Evolutionary conservation across 2,888 invertebrate species (phyloP), one percentile per base, ranked within the genome.

Genomic region (Gibbula magus): DNA sequence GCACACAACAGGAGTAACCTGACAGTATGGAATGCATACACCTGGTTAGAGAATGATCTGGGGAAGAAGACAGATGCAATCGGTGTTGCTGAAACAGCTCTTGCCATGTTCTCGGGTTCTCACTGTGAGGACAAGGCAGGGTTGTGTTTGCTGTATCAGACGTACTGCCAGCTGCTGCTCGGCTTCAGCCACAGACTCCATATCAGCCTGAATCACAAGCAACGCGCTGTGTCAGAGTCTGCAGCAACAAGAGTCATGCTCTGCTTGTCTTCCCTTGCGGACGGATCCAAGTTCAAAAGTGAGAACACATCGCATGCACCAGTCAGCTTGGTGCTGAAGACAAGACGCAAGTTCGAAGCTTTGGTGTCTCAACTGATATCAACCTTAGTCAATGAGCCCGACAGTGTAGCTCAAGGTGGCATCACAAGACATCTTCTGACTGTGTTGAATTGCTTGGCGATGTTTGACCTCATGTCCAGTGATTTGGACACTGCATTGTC

Each of bases 1-100:
- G 87, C 85, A 18, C 86, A 88, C 20, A 91, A 91, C 81, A 84
- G 93, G n/a, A 92, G 91, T 79, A 90, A 92, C 79, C 83, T 93
- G 66, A 61, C 85, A 20, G 61, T 93, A 32, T 93, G 93, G 92
- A 84, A 85, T 67, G 86, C 85, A 13, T 93, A 92, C 80, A 90
- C 90, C 29, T 81, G 87, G 52, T 80, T 92, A 56, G 91, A 92
- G 81, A 86, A 85, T 84, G 77, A 80, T n/a, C 82, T 87, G 16
- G 91, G 91, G 61, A 90, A 89, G 66, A 78, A 81, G 29, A 86
- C 86, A n/a, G 92, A 91, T 53, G 91, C 91, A 13, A 70, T 84
- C 18, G 87, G 88, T 39, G 89, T 92, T 52, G 83, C 91, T 61
- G 88, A 90, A 66, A 89, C 88, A 66, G 90, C 90, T 13, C 79